phyloP scores from a whole-genome alignment of 2,888 invertebrate genomes.

The Dolichopus griseipennis region DNA sequence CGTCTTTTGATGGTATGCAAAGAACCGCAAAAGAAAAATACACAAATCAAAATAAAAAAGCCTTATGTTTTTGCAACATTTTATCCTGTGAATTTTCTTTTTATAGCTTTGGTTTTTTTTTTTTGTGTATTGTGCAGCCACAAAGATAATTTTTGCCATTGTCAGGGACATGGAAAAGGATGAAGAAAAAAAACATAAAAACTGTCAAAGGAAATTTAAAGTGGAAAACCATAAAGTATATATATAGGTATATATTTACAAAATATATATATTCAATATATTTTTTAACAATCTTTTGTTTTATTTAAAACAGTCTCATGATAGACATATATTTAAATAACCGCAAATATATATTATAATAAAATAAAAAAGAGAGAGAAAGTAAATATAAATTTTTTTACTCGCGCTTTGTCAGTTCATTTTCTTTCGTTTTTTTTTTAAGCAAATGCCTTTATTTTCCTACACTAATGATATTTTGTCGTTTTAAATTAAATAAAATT shows the following conservation, averaged over 20 bases:
- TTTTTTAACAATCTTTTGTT: not conserved
- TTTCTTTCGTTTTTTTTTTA: not conserved
- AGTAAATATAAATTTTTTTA: not conserved
- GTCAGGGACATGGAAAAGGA: not conserved
- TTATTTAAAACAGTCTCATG: not conserved
- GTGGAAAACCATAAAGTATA: not conserved
- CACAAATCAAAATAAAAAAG: not conserved
- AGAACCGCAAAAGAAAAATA: no score
- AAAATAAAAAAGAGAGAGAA: not conserved
- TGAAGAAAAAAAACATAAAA: not conserved
- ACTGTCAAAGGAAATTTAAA: not conserved
- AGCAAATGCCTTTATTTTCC: no score
- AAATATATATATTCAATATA: not conserved
- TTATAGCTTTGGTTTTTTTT: not conserved
- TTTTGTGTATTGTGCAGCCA: not conserved
- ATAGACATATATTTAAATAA: not conserved
- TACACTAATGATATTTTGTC: no score
- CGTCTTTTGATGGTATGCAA: no score
- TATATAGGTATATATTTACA: no score
- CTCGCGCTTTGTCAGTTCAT: not conserved
- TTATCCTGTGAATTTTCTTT: not conserved
- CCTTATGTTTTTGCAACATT: not conserved
- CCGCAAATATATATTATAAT: not conserved
- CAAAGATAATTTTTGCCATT: no score
- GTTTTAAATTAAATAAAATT: no score